Evolutionary conservation across 1,140 invertebrate species (phyloP).

Genomic region (Mesaphorura yosii): DNA sequence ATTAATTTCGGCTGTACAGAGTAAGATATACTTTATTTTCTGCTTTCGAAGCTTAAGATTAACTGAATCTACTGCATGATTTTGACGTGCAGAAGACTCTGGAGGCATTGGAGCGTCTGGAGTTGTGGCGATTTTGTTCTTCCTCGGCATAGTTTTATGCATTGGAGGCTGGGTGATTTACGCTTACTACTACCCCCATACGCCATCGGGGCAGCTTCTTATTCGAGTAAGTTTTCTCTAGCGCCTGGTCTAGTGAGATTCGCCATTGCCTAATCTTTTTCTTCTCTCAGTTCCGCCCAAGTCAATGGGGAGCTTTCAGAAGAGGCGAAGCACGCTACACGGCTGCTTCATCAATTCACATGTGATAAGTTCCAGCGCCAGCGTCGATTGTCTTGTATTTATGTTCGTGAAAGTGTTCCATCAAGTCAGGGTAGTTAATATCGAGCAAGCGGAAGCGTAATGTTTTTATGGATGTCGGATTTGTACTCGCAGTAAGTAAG

Average conservation of each 20-base stretch:
- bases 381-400: too few relatives aligned
- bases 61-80: too few relatives aligned
- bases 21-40: not conserved
- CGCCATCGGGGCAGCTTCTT: slow-evolving; percentile 84
- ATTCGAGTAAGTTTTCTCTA: slow-evolving; percentile 63
- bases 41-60: not conserved
- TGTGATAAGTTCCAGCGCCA: too few relatives aligned
- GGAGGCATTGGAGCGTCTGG: slow-evolving; percentile 41
- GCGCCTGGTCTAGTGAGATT: not conserved
- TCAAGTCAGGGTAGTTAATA: too few relatives aligned
- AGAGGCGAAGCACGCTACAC: slow-evolving; percentile 78
- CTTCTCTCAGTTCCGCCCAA: slow-evolving; percentile 73
- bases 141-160: slow-evolving; percentile 46
- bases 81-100: not conserved
- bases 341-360: slow-evolving; percentile 82
- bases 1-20: slow-evolving; percentile 3
- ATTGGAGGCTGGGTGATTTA: slow-evolving; percentile 69
- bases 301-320: slow-evolving; percentile 71
- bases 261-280: slow-evolving; percentile 18
- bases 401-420: too few relatives aligned
- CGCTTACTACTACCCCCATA: slow-evolving; percentile 90
- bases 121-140: slow-evolving; percentile 53
- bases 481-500: too few relatives aligned
- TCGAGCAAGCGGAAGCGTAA: too few relatives aligned
- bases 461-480: too few relatives aligned